A percentile compares a stretch with the other conserved stretches of the same genome.
These are phyloP conservation scores for Entomyzon cyanotis DNA, from an alignment of 2,113 vertebrate genomes.

Conservation along the genomic window DNA sequence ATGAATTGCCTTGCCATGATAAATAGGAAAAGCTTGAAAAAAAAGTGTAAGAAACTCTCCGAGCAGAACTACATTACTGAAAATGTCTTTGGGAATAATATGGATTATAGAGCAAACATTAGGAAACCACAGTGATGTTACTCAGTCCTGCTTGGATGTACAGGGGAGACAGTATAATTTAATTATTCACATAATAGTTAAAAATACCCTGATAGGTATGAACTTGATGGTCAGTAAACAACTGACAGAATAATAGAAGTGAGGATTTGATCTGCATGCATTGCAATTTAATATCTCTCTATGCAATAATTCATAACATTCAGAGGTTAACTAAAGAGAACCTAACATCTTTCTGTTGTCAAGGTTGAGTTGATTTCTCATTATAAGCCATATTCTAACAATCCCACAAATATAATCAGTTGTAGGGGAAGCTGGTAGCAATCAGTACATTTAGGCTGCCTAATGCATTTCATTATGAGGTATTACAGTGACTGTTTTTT, in stretches of 20 bases:
- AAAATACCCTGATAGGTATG: neutral
- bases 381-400: slow-evolving; percentile 14
- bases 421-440: neutral
- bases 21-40: neutral
- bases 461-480: neutral
- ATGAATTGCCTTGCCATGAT: neutral
- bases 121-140: neutral
- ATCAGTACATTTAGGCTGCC: neutral
- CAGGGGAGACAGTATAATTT: neutral
- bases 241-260: neutral
- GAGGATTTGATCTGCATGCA: neutral
- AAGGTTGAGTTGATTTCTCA: slow-evolving; percentile 31
- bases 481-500: neutral
- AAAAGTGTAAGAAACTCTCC: neutral
- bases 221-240: neutral
- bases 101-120: accelerated
- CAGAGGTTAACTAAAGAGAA: slow-evolving; percentile 46
- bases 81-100: neutral
- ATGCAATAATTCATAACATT: neutral
- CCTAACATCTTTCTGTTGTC: neutral
- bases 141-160: neutral
- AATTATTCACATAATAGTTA: neutral
- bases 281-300: neutral
- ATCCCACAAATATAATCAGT: neutral
- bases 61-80: neutral